A percentile compares a stretch with the other conserved stretches of the same genome.
phyloP scores from a whole-genome alignment of 2,113 vertebrate genomes.

The Brienomyrus brachyistius region DNA sequence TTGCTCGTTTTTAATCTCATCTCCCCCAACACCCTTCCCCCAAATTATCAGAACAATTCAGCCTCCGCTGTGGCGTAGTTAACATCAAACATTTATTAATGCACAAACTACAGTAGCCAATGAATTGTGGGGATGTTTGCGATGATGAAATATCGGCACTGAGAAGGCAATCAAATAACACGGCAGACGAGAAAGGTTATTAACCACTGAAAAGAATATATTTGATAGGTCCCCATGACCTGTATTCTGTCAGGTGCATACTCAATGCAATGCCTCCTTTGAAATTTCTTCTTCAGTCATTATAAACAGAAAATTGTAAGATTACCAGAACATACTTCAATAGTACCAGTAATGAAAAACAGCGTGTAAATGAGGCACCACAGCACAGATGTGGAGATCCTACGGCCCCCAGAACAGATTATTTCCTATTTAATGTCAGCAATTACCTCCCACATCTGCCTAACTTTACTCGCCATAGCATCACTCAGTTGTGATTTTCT shows the following conservation, averaged over 20 bases:
- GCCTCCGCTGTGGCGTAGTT: not conserved
- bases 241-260: not conserved
- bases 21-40: not conserved
- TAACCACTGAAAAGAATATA: not conserved
- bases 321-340: not conserved
- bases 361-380: not conserved
- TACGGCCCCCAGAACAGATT: not conserved
- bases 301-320: not conserved
- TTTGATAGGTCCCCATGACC: not conserved
- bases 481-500: not conserved
- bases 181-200: not conserved
- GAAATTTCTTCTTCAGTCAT: not conserved
- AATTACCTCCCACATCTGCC: not conserved
- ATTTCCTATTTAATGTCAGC: not conserved
- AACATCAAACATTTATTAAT: constrained; percentile 10
- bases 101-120: constrained; percentile 8
- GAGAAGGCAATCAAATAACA: not conserved
- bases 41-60: not conserved
- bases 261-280: not conserved
- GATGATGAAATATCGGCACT: not conserved
- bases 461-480: not conserved
- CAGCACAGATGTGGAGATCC: not conserved
- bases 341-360: not conserved
- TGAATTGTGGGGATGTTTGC: not conserved
- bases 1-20: not conserved